These are phyloP conservation scores for Oryzias woworae DNA, from an alignment of 2,113 vertebrate species.

Conservation along the genomic window DNA sequence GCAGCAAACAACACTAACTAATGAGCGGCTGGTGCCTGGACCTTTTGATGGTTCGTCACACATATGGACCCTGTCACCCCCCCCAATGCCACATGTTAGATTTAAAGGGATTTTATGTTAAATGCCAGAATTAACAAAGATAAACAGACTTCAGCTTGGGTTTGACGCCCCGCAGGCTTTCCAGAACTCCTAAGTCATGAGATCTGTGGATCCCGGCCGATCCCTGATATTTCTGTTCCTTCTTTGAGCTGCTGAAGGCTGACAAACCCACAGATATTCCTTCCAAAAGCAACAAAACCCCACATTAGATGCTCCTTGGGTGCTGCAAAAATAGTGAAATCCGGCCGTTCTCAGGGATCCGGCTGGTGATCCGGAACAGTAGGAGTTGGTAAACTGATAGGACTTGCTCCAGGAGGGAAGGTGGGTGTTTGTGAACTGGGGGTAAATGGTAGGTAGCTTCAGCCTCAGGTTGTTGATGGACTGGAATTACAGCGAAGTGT, in stretches of 20 bases:
- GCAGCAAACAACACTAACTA: conserved; percentile 69
- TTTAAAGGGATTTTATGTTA: conserved; percentile 34
- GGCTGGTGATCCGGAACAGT: conserved; percentile 49
- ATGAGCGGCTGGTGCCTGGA: conserved; percentile 36
- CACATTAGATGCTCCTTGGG: conserved; percentile 47
- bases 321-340: conserved; percentile 68
- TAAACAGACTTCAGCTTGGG: conserved; percentile 3
- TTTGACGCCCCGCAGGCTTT: conserved; percentile 32
- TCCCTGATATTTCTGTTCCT: conserved; percentile 3
- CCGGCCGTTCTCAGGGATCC: conserved; percentile 46
- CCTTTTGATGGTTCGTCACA: conserved; percentile 71
- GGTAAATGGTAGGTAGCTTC: conserved; percentile 56
- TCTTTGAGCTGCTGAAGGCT: conserved; percentile 13
- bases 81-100: conserved; percentile 51
- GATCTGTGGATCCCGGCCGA: conserved; percentile 33
- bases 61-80: conserved; percentile 71
- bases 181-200: conserved; percentile 21
- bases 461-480: conserved; percentile 66
- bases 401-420: conserved; percentile 29
- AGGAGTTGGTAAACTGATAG: conserved; percentile 67
- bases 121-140: conserved; percentile 26
- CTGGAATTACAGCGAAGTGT: conserved; percentile 57
- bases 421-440: conserved; percentile 14
- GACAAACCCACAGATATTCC: conserved; percentile 37
- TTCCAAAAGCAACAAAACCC: conserved; percentile 70